Evolutionary conservation across 2,113 vertebrate species (phyloP).

Genomic region (Seriola quinqueradiata): DNA sequence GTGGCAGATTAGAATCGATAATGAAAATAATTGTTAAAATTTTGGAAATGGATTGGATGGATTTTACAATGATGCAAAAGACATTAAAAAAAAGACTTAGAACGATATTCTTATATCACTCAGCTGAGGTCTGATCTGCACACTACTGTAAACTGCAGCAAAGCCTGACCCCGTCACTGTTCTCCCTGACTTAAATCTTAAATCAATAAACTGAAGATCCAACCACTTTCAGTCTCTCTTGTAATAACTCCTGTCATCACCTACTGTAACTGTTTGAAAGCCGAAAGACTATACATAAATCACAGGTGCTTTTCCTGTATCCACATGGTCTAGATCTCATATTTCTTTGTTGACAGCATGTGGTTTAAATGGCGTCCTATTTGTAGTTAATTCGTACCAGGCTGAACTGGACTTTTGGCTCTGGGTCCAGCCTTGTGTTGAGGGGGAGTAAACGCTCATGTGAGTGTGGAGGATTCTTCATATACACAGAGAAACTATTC

Average conservation of each 20-base stretch:
- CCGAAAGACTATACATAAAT: slow-evolving; percentile 4
- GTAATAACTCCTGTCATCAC: slow-evolving; percentile 7
- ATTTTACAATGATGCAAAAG: background rate
- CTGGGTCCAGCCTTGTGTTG: slow-evolving; percentile 23
- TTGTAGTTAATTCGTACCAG: slow-evolving; percentile 60
- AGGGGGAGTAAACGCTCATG: slow-evolving; percentile 23
- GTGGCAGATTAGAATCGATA: no score
- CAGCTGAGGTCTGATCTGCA: background rate
- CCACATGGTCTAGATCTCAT: slow-evolving; percentile 25
- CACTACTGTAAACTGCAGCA: background rate
- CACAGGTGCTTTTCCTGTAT: slow-evolving; percentile 31
- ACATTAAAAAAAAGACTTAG: background rate
- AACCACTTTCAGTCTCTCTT: background rate
- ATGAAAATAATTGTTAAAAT: no score
- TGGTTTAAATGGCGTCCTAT: slow-evolving; percentile 17
- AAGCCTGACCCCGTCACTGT: no score
- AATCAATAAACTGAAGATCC: background rate
- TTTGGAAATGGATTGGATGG: background rate
- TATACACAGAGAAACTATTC: slow-evolving; percentile 73
- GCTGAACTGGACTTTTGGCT: slow-evolving; percentile 33
- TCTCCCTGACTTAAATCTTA: background rate
- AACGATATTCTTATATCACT: background rate
- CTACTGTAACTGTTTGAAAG: slow-evolving; percentile 8
- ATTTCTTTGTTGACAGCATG: slow-evolving; percentile 36
- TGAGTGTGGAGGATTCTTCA: slow-evolving; percentile 46